Evolutionary conservation across 2,113 vertebrate genomes (phyloP).

Genomic region (Sylvietta virens): DNA sequence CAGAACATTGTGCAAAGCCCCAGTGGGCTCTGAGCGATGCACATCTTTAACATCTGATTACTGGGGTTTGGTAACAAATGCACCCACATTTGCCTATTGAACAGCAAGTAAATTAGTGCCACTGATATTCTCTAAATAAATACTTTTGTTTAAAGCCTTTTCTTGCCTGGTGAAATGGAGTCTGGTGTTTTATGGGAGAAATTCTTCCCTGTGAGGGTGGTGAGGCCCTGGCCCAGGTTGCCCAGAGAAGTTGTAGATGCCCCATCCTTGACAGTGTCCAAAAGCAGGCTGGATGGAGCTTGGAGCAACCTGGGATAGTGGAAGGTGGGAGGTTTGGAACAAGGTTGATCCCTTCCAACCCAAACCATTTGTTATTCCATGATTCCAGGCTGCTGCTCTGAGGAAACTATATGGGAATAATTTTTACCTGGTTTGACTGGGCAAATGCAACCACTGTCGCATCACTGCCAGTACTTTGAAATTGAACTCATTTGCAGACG

Average conservation of each 20-base stretch:
- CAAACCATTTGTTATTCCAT: not conserved
- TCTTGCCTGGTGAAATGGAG: not conserved
- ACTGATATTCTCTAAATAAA: not conserved
- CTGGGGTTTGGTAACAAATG: not conserved
- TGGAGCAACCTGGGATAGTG: not conserved
- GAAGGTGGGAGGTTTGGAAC: not conserved
- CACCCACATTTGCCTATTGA: not conserved
- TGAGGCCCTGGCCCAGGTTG: not conserved
- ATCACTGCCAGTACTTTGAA: not conserved
- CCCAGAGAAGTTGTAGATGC: not conserved
- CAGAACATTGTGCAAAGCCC: slow-evolving; percentile 15
- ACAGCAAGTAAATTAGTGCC: not conserved
- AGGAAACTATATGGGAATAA: not conserved
- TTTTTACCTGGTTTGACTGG: not conserved
- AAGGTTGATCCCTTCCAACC: not conserved
- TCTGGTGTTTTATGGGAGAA: not conserved
- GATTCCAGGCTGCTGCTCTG: not conserved
- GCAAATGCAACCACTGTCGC: not conserved
- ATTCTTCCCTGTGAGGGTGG: not conserved
- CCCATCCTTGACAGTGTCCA: not conserved
- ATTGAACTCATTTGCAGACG: not conserved
- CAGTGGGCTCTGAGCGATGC: not conserved
- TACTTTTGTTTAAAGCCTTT: not conserved
- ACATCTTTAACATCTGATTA: not conserved
- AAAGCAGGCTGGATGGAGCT: not conserved